These are phyloP conservation scores for Candoia aspera DNA, from an alignment of 2,113 vertebrate species.

Conservation along the genomic window DNA sequence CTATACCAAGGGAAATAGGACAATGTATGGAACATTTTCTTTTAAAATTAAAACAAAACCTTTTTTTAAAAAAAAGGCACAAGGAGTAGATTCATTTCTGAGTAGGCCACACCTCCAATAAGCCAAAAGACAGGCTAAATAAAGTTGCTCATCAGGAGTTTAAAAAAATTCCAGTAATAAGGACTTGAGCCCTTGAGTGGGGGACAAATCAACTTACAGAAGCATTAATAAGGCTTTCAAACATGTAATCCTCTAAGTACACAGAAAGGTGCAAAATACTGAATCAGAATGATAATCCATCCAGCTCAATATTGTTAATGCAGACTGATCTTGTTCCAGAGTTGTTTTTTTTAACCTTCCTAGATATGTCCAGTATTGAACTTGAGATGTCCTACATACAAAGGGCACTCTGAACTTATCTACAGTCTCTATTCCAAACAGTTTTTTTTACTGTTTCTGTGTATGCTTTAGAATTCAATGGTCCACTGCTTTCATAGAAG, in stretches of 20 bases:
- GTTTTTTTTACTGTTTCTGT: not conserved
- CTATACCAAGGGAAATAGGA: slow-evolving; percentile 61
- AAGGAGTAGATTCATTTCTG: not conserved
- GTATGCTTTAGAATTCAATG: not conserved
- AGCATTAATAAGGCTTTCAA: not conserved
- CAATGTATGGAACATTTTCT: slow-evolving; percentile 40
- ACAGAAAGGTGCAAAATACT: not conserved
- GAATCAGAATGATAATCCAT: not conserved
- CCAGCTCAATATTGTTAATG: not conserved
- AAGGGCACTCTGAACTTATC: not conserved
- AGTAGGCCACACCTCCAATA: not conserved
- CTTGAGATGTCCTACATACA: not conserved
- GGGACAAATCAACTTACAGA: not conserved
- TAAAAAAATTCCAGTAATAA: not conserved
- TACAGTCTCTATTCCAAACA: not conserved
- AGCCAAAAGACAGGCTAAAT: not conserved
- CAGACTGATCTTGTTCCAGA: not conserved
- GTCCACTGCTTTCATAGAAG: not conserved
- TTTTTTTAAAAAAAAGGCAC: not conserved
- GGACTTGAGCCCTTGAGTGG: not conserved
- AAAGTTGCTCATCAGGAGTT: not conserved
- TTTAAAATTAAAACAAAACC: slow-evolving; percentile 55
- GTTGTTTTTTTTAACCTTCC: not conserved
- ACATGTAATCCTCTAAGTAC: not conserved
- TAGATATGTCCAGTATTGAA: not conserved